A percentile compares a stretch with the other conserved stretches of the same genome.
Conservation (phyloP, 2,888 invertebrate genomes). For the Melinopterus prodromus region DNA sequence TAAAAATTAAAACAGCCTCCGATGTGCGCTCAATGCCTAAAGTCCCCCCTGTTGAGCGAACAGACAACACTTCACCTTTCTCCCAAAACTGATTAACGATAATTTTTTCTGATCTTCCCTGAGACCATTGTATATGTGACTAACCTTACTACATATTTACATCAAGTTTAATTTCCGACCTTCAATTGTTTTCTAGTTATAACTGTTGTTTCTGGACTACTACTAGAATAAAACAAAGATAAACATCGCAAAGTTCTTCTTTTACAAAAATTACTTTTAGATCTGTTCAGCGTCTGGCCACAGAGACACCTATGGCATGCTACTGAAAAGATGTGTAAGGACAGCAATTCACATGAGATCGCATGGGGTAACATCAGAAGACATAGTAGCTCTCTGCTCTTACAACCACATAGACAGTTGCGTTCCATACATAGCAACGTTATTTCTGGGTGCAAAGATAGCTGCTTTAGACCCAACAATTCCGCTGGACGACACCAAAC, state of each 20-base stretch:
- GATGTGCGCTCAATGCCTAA: no score
- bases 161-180: no score
- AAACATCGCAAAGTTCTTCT: not conserved
- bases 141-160: no score
- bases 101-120: no score
- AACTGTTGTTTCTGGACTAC: no score
- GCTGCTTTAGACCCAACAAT: slow-evolving; percentile 50
- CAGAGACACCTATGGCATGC: slow-evolving; percentile 57
- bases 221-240: not conserved
- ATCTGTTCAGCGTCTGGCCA: slow-evolving; percentile 61
- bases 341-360: slow-evolving; percentile 59
- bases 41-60: no score
- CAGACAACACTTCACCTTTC: no score
- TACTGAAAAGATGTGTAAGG: slow-evolving; percentile 56
- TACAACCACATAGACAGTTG: slow-evolving; percentile 60
- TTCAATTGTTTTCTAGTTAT: no score
- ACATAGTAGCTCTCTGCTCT: slow-evolving; percentile 62
- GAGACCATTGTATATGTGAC: no score
- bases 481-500: slow-evolving; percentile 42
- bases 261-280: slow-evolving; percentile 46
- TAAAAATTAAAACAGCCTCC: no score
- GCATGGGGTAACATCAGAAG: slow-evolving; percentile 57
- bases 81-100: no score
- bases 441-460: slow-evolving; percentile 58
- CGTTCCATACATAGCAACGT: slow-evolving; percentile 61